Evolutionary conservation across 2,888 invertebrate genomes (phyloP), one percentile per base, ranked within the genome.

Genomic region (Nipponacmea schrenckii): DNA sequence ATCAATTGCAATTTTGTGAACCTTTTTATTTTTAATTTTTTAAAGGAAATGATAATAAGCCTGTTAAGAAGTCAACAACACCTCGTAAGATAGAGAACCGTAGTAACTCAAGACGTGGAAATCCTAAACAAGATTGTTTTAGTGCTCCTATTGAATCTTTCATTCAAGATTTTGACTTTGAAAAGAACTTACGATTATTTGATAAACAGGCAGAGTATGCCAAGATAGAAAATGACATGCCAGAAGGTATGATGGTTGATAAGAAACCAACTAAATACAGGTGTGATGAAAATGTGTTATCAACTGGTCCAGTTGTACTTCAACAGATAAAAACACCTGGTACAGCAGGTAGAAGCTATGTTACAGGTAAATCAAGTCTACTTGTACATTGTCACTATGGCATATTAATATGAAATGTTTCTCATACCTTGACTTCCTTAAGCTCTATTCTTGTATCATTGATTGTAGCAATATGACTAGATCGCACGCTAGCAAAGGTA

Each of bases 171-270:
- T 97, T 97, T 91, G 96, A 97, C 91, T 96, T 97, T 91, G 96
- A 97, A 87, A 95, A 95, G 78, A 97, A 96, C 90, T 91, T 96
- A 70, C 96, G 96, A 27, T 90, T 97, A 66, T 97, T 97, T 90
- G 94, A 96, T 90, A 96, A 96, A 90, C 89, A 91, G 86, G 94
- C 94, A 31, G 91, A 94, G 67, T 94, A 93, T 92, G 92, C 94
- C 83, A 92, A 94, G 88, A 92, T 94, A 66, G 92, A 93, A 85
- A 84, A 78, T 74, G 78, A 74, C n/a, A 77, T 80, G 20, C 81
- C 83, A 3, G 82, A 80, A 27, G 70, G 79, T 4, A 68, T 79
- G 20, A 77, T 78, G 48, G 56, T 63, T 48, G 83, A 85, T 65
- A 81, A 80, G 68, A 80, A 79, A 66, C 83, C 82, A 65, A 86